Conservation (phyloP, 2,888 invertebrate species). For the Monoplex corrugatus region DNA sequence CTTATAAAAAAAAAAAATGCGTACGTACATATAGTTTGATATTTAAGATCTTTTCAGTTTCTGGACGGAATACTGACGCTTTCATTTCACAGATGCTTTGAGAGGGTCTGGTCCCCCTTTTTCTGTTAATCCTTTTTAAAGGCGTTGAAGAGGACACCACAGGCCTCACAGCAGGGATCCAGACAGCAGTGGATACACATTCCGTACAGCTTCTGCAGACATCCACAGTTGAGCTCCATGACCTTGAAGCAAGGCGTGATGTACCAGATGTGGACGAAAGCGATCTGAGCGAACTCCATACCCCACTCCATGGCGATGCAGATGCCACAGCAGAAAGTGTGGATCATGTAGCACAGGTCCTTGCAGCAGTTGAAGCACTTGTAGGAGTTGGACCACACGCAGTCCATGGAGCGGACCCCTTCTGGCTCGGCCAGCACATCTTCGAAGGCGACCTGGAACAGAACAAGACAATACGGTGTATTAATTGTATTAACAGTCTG, state of each 20-base stretch:
- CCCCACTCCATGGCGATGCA: slow-evolving; percentile 86
- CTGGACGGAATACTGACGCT: too few species aligned
- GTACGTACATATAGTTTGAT: too few species aligned
- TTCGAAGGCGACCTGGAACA: slow-evolving; percentile 66
- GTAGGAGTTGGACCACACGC: slow-evolving; percentile 88
- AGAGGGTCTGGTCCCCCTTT: too few species aligned
- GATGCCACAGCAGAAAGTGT: slow-evolving; percentile 87
- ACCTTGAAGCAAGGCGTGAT: slow-evolving; percentile 86
- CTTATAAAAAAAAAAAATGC: too few species aligned
- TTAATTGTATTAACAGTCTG: too few species aligned
- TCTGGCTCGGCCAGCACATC: slow-evolving; percentile 74
- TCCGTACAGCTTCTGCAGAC: slow-evolving; percentile 80
- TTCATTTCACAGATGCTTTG: too few species aligned
- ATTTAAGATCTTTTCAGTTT: too few species aligned
- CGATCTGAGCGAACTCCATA: slow-evolving; percentile 82
- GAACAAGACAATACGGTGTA: neutral
- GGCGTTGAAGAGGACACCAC: slow-evolving; percentile 63
- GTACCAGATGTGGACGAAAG: slow-evolving; percentile 88
- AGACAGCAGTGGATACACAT: slow-evolving; percentile 82
- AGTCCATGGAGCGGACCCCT: slow-evolving; percentile 83
- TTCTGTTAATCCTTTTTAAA: too few species aligned
- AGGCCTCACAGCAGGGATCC: slow-evolving; percentile 68
- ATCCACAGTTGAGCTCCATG: slow-evolving; percentile 85
- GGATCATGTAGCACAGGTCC: slow-evolving; percentile 87
- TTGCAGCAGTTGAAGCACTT: slow-evolving; percentile 86